Conservation (phyloP, 2,888 invertebrate genomes). For the Amphimallon solstitiale region DNA sequence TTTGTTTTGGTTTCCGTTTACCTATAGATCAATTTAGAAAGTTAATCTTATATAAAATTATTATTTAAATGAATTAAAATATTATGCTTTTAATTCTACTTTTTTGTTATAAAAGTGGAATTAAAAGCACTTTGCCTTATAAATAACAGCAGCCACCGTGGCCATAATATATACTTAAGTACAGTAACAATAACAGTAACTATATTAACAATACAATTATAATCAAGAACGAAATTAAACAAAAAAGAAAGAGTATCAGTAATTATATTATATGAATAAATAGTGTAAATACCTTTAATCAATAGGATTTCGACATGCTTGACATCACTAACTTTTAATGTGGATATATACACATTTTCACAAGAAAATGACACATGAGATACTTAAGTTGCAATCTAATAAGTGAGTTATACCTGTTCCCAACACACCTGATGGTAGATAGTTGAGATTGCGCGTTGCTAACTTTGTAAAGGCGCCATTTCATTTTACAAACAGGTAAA, state of each 20-base stretch:
- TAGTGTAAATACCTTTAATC: conserved; percentile 7
- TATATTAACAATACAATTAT: conserved; percentile 25
- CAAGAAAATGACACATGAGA: conserved; percentile 38
- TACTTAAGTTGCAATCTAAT: conserved; percentile 39
- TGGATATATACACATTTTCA: conserved; percentile 36
- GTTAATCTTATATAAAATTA: not conserved
- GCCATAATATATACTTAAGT: conserved; percentile 55
- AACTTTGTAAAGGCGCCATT: conserved; percentile 32
- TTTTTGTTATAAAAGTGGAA: too few relatives aligned
- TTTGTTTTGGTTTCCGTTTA: not conserved
- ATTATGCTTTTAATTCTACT: too few relatives aligned
- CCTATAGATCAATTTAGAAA: not conserved
- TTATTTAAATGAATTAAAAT: not conserved
- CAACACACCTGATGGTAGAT: conserved; percentile 36
- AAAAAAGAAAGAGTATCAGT: too few relatives aligned
- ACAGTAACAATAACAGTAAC: conserved; percentile 53
- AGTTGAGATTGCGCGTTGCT: conserved; percentile 38
- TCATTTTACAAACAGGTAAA: conserved; percentile 29
- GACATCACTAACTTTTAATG: conserved; percentile 2
- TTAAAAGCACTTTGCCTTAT: too few relatives aligned
- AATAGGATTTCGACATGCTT: conserved; percentile 23
- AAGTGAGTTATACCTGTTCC: conserved; percentile 39
- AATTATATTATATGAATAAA: not conserved
- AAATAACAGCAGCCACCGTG: conserved; percentile 57
- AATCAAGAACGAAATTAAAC: not conserved